Percentiles rank a stretch among this genome's conserved stretches.
Conservation (phyloP, 2,113 vertebrate genomes). For the Arenaria interpres region DNA sequence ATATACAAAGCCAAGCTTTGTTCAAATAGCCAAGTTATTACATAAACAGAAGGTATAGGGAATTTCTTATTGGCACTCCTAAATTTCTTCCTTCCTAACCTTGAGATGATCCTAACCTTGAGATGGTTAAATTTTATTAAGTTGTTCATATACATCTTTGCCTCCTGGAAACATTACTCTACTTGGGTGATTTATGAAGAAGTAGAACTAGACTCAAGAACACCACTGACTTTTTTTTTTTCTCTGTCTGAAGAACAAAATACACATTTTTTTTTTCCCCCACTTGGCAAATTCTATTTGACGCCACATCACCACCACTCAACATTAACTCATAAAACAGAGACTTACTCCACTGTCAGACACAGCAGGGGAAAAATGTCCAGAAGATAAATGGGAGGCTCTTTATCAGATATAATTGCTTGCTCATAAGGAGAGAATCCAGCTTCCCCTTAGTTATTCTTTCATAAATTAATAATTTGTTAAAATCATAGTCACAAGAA, state of each 20-base stretch:
- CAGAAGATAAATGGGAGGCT: constrained; percentile 48
- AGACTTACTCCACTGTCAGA: constrained; percentile 62
- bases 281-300: constrained; percentile 63
- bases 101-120: constrained; percentile 28
- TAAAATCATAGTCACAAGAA: constrained; percentile 79
- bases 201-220: constrained; percentile 47
- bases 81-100: constrained; percentile 14
- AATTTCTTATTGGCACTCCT: constrained; percentile 3
- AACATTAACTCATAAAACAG: constrained; percentile 54
- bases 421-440: constrained; percentile 78
- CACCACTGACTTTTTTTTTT: constrained; percentile 32
- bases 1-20: constrained; percentile 50
- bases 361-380: constrained; percentile 37
- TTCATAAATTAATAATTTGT: constrained; percentile 83
- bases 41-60: constrained; percentile 28
- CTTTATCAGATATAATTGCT: constrained; percentile 60
- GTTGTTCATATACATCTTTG: background rate
- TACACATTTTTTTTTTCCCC: constrained; percentile 27
- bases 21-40: constrained; percentile 27
- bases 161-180: constrained; percentile 59
- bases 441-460: constrained; percentile 80
- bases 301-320: constrained; percentile 63
- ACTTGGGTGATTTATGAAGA: constrained; percentile 17
- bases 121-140: constrained; percentile 10
- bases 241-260: constrained; percentile 55